A percentile compares a stretch with the other conserved stretches of the same genome.
These are phyloP conservation scores for Seira musarum DNA, from an alignment of 2,888 invertebrate genomes.

Conservation along the genomic window DNA sequence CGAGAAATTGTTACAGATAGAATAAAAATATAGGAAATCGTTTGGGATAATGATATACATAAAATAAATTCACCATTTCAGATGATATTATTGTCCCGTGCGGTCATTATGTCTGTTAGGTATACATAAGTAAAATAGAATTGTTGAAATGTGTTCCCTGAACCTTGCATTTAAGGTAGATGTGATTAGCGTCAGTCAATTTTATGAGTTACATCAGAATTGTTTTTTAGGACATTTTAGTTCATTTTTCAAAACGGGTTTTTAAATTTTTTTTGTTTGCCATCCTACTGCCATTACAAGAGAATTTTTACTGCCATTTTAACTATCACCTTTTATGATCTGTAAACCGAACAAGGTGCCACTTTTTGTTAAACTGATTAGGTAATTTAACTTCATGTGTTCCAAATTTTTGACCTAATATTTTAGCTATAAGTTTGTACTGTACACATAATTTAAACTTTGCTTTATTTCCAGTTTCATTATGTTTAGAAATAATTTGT, in stretches of 20 bases:
- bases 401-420: conserved; percentile 22
- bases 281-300: conserved; percentile 31
- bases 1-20: not conserved
- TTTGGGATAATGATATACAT: too few species aligned
- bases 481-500: not conserved
- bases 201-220: conserved; percentile 9
- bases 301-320: conserved; percentile 33
- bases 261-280: conserved; percentile 10
- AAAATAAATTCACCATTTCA: too few species aligned
- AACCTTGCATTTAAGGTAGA: not conserved
- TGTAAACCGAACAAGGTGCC: not conserved
- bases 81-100: conserved; percentile 3
- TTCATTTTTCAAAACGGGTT: conserved; percentile 33
- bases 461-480: not conserved
- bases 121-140: not conserved
- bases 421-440: not conserved
- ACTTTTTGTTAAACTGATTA: not conserved
- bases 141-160: conserved; percentile 7
- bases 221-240: not conserved
- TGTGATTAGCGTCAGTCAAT: conserved; percentile 22
- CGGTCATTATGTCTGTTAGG: not conserved
- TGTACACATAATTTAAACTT: not conserved
- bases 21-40: too few species aligned
- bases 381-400: conserved; percentile 17
- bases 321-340: not conserved